Conservation (phyloP, 2,797 vertebrate species). For the Synanceia verrucosa region DNA sequence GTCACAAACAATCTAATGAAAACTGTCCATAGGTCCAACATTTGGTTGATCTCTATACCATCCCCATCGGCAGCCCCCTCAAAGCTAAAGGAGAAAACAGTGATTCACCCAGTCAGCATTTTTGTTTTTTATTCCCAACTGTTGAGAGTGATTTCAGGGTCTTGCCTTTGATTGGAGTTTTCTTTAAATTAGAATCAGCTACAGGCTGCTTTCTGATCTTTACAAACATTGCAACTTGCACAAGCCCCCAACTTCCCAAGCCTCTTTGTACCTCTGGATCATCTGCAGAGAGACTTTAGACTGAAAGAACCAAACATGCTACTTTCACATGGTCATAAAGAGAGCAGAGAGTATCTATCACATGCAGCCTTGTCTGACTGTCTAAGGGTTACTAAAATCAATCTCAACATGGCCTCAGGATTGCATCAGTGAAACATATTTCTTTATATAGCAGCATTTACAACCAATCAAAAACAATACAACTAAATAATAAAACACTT, state of each 20-base stretch:
- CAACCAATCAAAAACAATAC: background rate
- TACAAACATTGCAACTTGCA: no score
- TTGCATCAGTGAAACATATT: slow-evolving; percentile 30
- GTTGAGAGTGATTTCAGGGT: background rate
- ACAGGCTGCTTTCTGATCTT: background rate
- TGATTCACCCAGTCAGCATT: background rate
- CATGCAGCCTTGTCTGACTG: background rate
- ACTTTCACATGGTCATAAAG: slow-evolving; percentile 34
- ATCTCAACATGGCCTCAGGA: background rate
- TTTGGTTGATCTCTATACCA: background rate
- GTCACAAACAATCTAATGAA: background rate
- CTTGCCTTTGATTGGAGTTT: background rate
- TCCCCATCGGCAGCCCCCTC: background rate
- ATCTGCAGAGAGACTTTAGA: slow-evolving; percentile 36
- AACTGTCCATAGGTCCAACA: background rate
- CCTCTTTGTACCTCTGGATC: background rate
- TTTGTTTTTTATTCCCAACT: background rate
- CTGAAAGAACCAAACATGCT: slow-evolving; percentile 12
- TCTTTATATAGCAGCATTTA: background rate
- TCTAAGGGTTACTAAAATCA: background rate
- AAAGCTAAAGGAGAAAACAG: background rate
- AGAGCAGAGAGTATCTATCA: slow-evolving; percentile 16
- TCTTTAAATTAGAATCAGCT: background rate
- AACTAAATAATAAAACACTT: background rate
- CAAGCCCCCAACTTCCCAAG: background rate